phyloP scores from a whole-genome alignment of 2,797 vertebrate genomes.

The Pogoniulus pusillus region DNA sequence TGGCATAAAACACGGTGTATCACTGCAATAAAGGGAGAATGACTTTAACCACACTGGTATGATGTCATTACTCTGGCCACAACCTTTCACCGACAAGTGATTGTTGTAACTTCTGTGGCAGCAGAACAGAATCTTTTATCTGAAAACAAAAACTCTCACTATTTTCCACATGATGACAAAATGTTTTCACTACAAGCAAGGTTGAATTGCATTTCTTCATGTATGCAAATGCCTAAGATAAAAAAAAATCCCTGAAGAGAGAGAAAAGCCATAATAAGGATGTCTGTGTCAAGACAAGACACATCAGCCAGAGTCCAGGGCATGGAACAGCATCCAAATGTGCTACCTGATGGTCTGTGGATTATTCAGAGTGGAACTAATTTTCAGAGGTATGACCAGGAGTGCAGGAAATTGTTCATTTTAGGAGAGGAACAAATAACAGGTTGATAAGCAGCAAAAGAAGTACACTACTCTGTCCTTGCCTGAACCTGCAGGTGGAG shows the following conservation, averaged over 20 bases:
- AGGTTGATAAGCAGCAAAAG: neutral
- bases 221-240: neutral
- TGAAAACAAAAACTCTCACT: neutral
- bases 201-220: neutral
- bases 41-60: too few species aligned
- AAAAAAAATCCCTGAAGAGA: neutral
- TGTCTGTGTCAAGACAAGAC: neutral
- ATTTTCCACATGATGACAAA: neutral
- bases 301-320: neutral
- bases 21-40: too few species aligned
- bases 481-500: neutral
- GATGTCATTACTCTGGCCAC: too few species aligned
- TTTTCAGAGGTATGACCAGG: neutral
- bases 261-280: neutral
- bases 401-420: neutral
- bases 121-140: neutral
- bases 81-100: too few species aligned
- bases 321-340: neutral
- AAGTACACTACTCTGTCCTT: neutral
- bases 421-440: neutral
- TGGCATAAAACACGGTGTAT: too few species aligned
- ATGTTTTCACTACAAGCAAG: neutral
- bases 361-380: neutral
- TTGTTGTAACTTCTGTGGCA: neutral
- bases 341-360: neutral